Evolutionary conservation across 2,888 invertebrate species (phyloP), one percentile per base, ranked within the genome.

Genomic region (Auanema sp.): DNA sequence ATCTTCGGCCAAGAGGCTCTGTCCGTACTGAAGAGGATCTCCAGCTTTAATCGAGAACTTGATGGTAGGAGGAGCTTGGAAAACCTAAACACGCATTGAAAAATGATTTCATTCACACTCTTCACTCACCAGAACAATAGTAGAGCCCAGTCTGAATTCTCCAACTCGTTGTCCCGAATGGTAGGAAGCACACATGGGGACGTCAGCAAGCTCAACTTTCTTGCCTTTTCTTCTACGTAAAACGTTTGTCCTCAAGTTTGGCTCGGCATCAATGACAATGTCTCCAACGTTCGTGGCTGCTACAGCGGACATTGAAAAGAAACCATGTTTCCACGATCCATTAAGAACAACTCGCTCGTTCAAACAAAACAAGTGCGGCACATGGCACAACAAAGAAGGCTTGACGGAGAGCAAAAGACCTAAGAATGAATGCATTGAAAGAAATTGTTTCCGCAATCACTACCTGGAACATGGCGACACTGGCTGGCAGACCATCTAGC

Each of bases 271-370:
- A 69, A 90, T 89, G 83, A 91, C 91, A 44, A 97, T 92, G 84
- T 90, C 90, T 0, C 98, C 97, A 1, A 98, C 98, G 84, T 97
- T 98, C 0, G 97, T 98, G 0, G 98, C 98, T 77, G 92, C 98
- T 0, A 98, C 94, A 1, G 97, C 95, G 0, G 93, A 90, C 88
- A 95, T 92, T 44, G 95, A 93, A 86, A 98, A 97, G 86, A 96
- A 98, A 0, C 98, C 98, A 83, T 94, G 89, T 68, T 75, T 71
- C 83, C 83, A 83, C 5, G 62, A 53, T 8, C 83, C 83, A 49
- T 75, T 75, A 51, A 83, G 65, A 12, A 79, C 79, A 8, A 83
- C 79, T 58, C 73, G 87, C 85, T 98, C 98, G 82, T 98, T 98
- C 65, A 96, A 87, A 18, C 91, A 91, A 84, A 98, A 97, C 59